Base-by-base conservation (phyloP, 2,113 vertebrate species). In the Bettongia penicillata region DNA sequence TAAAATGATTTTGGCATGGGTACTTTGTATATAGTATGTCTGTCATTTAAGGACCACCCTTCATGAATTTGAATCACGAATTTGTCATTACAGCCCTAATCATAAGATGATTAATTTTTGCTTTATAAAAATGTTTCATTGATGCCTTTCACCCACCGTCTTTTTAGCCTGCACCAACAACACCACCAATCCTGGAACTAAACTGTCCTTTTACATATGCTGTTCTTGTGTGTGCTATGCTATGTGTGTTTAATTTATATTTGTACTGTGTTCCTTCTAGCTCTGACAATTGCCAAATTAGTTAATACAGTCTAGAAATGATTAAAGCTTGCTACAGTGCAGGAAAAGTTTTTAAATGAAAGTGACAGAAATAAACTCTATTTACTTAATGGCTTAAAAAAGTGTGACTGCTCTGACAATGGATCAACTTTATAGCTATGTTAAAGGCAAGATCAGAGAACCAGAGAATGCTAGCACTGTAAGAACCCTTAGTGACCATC, bases 321-420 rank as follows among this genome's bases (percentile, higher is more conserved):
- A 43, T 84, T 84, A 84, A 31, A 68, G n/a, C 19, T 84, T n/a
- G 6, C 19, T 23, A 84, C 6, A 84, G 16, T 84, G 19, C 23
- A 53, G 47, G 92, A 48, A 49, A 51, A 48, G 25, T 9, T 97
- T 97, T 97, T 90, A 53, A 89, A 51, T 89, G 37, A 91, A 37
- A 25, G 7, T 89, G 49, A 53, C n/a, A 14, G 51, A 61, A 37
- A 89, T 37, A 94, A 84, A 26, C 51, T 24, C 31, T 22, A 53
- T 57, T 94, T 52, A 90, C 51, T 51, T 50, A 61, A 90, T 19
- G 6, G 14, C 84, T 92, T 55, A 48, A 84, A 68, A 91, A 50
- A 93, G 52, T 77, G 31, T 25, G 53, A 23, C 22, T 97, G 28
- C 68, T n/a, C 52, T 28, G 4, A 92, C 31, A 91, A 57, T 31